A percentile compares a stretch with the other conserved stretches of the same genome.
Conservation (phyloP, 1,140 invertebrate species). For the Steinernema khuongi region DNA sequence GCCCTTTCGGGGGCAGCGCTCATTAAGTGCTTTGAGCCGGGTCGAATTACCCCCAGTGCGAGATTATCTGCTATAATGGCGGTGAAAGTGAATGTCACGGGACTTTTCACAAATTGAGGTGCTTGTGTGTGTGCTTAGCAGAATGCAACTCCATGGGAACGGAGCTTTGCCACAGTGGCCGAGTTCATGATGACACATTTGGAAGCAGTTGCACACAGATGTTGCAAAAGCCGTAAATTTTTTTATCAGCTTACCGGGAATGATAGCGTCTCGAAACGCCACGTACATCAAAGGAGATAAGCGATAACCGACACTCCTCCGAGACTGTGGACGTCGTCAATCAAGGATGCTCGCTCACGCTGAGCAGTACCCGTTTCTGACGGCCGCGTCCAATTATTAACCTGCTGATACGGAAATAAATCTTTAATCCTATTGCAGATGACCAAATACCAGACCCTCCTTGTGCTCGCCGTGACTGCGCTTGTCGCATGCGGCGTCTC, state of each 20-base stretch:
- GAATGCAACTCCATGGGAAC: background rate
- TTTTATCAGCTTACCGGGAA: background rate
- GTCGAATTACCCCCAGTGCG: too few relatives aligned
- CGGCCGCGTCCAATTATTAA: background rate
- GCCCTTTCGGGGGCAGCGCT: too few relatives aligned
- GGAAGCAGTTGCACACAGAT: background rate
- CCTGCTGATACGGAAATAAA: background rate
- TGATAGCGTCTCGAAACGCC: constrained; percentile 11
- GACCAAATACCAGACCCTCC: background rate
- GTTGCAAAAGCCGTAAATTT: constrained; percentile 1
- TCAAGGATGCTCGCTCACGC: background rate
- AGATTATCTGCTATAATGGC: too few relatives aligned
- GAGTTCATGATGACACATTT: too few relatives aligned
- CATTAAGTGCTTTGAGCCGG: too few relatives aligned
- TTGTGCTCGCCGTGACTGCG: background rate
- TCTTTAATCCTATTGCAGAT: constrained; percentile 14
- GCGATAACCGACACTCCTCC: background rate
- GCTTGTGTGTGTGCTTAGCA: too few relatives aligned
- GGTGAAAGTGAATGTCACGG: too few relatives aligned
- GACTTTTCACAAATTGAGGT: too few relatives aligned
- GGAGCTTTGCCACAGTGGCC: background rate
- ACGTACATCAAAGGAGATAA: background rate
- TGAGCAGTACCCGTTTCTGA: background rate
- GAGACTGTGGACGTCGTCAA: background rate
- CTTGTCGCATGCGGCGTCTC: constrained; percentile 14